Percentiles rank a stretch among this genome's conserved stretches.
Conservation (phyloP, 1,140 invertebrate species). For the Drosophila sucinea region DNA sequence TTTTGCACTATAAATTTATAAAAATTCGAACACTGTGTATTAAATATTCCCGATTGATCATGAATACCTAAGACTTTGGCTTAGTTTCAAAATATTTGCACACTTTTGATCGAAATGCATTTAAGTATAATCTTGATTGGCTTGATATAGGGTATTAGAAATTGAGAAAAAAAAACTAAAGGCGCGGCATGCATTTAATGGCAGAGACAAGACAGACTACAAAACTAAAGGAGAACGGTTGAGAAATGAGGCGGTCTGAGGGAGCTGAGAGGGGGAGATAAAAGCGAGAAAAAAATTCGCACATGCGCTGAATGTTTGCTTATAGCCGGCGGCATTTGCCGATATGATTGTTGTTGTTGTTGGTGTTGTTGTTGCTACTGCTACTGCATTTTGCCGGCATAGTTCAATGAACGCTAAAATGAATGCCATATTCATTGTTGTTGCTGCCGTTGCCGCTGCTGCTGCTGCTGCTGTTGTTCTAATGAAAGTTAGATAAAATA, state of each 20-base stretch:
- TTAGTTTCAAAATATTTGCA: not conserved
- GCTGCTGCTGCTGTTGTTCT: slow-evolving; percentile 56
- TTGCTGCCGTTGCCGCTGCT: slow-evolving; percentile 49
- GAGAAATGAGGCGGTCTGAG: not conserved
- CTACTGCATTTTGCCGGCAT: slow-evolving; percentile 68
- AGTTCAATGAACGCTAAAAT: slow-evolving; percentile 70
- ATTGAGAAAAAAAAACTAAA: slow-evolving; percentile 23
- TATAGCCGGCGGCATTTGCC: slow-evolving; percentile 29
- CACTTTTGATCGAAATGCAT: not conserved
- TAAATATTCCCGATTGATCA: not conserved
- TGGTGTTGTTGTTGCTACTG: slow-evolving; percentile 31
- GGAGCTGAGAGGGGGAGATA: not conserved
- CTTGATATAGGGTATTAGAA: not conserved
- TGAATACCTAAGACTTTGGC: not conserved
- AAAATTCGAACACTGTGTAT: too few species aligned
- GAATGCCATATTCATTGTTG: slow-evolving; percentile 47
- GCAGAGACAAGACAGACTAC: slow-evolving; percentile 55
- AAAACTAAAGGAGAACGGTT: slow-evolving; percentile 27
- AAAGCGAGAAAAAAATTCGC: slow-evolving; percentile 37
- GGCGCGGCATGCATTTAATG: slow-evolving; percentile 57
- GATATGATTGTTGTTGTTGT: slow-evolving; percentile 26
- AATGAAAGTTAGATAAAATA: slow-evolving; percentile 76
- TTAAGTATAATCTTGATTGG: not conserved
- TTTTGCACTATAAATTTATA: too few species aligned
- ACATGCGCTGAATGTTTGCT: slow-evolving; percentile 46